Base-by-base conservation (phyloP, 2,888 invertebrate species). In the Gibbula magus region DNA sequence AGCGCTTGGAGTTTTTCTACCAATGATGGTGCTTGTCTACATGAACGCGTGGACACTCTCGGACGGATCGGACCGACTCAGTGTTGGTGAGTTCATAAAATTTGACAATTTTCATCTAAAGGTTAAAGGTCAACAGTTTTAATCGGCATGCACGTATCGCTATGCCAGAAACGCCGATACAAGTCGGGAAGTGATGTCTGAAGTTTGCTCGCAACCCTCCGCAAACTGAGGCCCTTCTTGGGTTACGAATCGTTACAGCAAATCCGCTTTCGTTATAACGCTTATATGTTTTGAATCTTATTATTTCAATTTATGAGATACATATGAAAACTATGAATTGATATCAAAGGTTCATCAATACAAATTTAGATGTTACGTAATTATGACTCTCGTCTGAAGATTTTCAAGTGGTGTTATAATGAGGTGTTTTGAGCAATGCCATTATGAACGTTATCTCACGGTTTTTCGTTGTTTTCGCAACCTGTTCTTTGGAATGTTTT, bases 11-110 rank as follows among this genome's bases (percentile, higher is more conserved):
- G 74, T 74, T 8, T 74, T 74, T 25, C 8, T 74, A n/a, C 74
- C 74, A 51, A 74, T 74, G 74, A 22, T 74, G 74, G 74, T 74
- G 45, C 51, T 74, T 8, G 74, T 74, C 4, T 74, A 74, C n/a
- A 74, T 25, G 45, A 74, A 39, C 45, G 25, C 74, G 1, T 74
- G 74, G 74, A 39, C 22, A 16, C 16, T 61, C 3, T 61, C 61
- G 22, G 61, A 61, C n/a, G 61, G 61, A 3, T 18, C 29, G 29
- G 61, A 61, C 13, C 16, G 61, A 29, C 29, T 32, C 16, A 61
- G 4, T 61, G 61, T 25, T 29, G 61, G 61, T 61, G 22, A 22
- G 61, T 61, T 29, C 13, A 29, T n/a, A 29, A 29, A 5, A 61
- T 61, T 7, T 29, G 25, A 61, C 29, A 25, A 18, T 29, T 61